These are phyloP conservation scores for Thereva nobilitata DNA, from an alignment of 2,888 invertebrate genomes.

Conservation along the genomic window DNA sequence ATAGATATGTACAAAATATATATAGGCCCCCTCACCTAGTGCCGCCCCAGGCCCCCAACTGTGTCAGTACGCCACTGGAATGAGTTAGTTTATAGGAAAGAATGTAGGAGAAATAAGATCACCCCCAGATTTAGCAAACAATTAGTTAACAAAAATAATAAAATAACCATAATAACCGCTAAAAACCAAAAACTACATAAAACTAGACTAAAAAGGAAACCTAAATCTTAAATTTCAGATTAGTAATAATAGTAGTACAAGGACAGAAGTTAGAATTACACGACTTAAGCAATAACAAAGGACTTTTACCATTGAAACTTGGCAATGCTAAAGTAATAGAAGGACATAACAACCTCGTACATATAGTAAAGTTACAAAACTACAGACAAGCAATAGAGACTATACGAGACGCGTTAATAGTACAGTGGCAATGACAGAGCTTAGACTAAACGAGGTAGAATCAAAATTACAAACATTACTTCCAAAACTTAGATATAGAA, in stretches of 20 bases:
- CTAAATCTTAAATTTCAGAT: background rate
- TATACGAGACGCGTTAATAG: too few species aligned
- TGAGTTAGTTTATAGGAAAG: constrained; percentile 39
- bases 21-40: too few species aligned
- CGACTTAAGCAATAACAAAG: background rate
- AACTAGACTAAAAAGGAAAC: background rate
- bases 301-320: background rate
- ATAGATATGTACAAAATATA: too few species aligned
- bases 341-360: background rate
- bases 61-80: too few species aligned
- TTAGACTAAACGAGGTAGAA: too few species aligned
- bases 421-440: too few species aligned
- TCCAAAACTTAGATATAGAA: too few species aligned
- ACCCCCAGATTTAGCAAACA: constrained; percentile 40
- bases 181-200: background rate
- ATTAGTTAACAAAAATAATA: constrained; percentile 36
- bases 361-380: background rate
- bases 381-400: background rate
- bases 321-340: background rate
- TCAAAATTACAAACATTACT: too few species aligned
- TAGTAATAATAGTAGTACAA: background rate
- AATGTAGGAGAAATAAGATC: constrained; percentile 42
- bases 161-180: constrained; percentile 31
- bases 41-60: too few species aligned
- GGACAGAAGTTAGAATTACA: background rate